Base-by-base conservation (phyloP, 30 jellyfish, hydroid and myxozoan species). In the Hydractinia echinata region DNA sequence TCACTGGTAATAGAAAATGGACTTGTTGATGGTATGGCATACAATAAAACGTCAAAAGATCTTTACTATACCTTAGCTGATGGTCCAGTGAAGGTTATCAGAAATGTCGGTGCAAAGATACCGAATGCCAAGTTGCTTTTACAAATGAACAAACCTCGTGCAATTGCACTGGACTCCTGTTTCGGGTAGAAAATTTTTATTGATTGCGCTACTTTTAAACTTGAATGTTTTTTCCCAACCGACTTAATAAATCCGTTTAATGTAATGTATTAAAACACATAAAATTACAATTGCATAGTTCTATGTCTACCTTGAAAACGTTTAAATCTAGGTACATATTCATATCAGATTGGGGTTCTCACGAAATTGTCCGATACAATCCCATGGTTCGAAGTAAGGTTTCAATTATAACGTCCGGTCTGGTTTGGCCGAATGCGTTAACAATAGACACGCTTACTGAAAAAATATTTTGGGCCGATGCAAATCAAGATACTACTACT, bases 261-360 rank as follows among this genome's bases (percentile, higher is more conserved):
- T 30, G 44, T 30, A 30, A 30, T 30, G 44, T 30, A 30, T 30
- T 30, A 30, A 30, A 30, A 30, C 44, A 30, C 44, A 30, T 30
- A 30, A 30, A 30, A 30, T 30, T 30, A 30, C 44, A 30, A 30
- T 30, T n/a, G 19, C 19, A 6, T 6, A 6, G 39, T 64, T 6
- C 19, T 64, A n/a, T 64, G 10, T n/a, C 19, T 13, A 6, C 6
- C 18, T 6, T 64, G 18, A 64, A 51, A 6, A 13, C 19, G 39
- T 64, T 6, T 51, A 7, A 6, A 64, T 64, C 74, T 64, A 64
- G 74, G 19, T 64, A 64, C 16, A 44, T 64, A 64, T 64, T 64
- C 39, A 51, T 64, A 51, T 64, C 74, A n/a, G 74, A 64, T 64
- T 64, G 74, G 74, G 74, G 74, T n/a, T n/a, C 51, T 64, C 19